Conservation (phyloP, 1,140 invertebrate species). For the Elymnias hypermnestra region DNA sequence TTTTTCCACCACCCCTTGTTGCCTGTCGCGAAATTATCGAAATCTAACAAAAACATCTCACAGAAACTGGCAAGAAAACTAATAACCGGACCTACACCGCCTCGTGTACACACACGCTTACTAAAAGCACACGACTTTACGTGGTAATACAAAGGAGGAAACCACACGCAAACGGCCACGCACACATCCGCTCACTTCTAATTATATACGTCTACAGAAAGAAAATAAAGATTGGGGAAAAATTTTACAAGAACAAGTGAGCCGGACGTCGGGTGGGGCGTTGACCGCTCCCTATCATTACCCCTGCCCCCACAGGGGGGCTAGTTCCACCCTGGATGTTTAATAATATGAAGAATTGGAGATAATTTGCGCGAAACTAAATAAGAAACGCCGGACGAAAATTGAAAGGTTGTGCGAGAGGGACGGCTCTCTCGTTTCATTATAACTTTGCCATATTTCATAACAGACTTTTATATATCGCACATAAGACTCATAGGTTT, state of each 20-base stretch:
- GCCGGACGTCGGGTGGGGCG: constrained; percentile 50
- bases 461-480: constrained; percentile 6
- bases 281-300: constrained; percentile 70
- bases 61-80: constrained; percentile 70
- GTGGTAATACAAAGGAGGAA: background rate
- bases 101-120: no score
- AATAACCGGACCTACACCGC: constrained; percentile 67
- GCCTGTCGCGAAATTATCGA: constrained; percentile 69
- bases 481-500: background rate
- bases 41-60: constrained; percentile 71
- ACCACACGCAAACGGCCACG: constrained; percentile 26
- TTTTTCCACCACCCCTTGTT: constrained; percentile 41
- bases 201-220: constrained; percentile 71
- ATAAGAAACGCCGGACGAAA: constrained; percentile 73
- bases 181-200: constrained; percentile 44
- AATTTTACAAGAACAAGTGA: constrained; percentile 72
- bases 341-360: constrained; percentile 76
- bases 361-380: constrained; percentile 75
- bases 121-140: no score
- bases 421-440: constrained; percentile 19
- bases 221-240: constrained; percentile 74
- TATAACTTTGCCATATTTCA: constrained; percentile 13
- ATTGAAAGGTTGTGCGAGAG: constrained; percentile 60
- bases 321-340: constrained; percentile 66
- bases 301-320: constrained; percentile 39